phyloP scores from a whole-genome alignment of 2,888 invertebrate genomes.

The Ornithoptera alexandrae region DNA sequence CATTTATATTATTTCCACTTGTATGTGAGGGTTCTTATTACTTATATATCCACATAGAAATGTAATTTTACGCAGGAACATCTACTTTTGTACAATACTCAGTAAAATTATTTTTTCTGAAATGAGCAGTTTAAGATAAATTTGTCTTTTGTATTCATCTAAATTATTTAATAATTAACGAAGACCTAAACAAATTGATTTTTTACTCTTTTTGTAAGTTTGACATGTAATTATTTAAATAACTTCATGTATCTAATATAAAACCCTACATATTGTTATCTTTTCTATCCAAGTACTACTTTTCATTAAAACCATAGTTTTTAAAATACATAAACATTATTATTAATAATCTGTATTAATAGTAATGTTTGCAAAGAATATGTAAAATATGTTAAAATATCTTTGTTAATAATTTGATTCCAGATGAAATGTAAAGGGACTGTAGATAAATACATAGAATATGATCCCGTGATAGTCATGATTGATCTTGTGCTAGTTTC shows the following conservation, averaged over 20 bases:
- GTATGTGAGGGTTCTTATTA: too few relatives aligned
- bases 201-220: too few relatives aligned
- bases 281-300: neutral
- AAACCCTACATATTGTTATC: neutral
- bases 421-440: constrained; percentile 87
- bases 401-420: constrained; percentile 39
- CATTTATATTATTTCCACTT: too few relatives aligned
- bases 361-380: neutral
- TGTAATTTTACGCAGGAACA: too few relatives aligned
- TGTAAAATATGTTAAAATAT: neutral
- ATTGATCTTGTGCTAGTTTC: constrained; percentile 91
- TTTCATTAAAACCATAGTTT: neutral
- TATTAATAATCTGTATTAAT: neutral
- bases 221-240: too few relatives aligned
- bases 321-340: neutral
- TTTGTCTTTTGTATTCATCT: too few relatives aligned
- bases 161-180: too few relatives aligned
- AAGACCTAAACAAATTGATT: too few relatives aligned
- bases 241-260: neutral
- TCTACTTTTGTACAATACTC: too few relatives aligned
- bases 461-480: constrained; percentile 91
- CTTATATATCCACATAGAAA: too few relatives aligned
- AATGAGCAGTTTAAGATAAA: too few relatives aligned
- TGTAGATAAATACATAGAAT: constrained; percentile 95
- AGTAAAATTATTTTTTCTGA: too few relatives aligned